These are phyloP conservation scores for Drosophila navojoa DNA, from an alignment of 1,140 invertebrate genomes.

Conservation along the genomic window DNA sequence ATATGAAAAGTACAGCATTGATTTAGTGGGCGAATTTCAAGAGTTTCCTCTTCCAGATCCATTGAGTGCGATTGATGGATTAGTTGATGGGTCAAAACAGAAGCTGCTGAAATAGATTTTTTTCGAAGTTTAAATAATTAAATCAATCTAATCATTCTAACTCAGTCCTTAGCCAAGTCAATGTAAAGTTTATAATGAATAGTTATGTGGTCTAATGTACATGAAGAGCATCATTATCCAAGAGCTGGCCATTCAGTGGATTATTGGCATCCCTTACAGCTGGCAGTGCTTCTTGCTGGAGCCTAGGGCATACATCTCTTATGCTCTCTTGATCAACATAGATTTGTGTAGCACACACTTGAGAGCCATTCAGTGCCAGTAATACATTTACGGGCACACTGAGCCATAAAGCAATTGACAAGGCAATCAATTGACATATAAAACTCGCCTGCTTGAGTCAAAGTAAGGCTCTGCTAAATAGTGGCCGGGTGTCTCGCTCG, in stretches of 20 bases:
- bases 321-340: constrained; percentile 4
- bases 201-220: too few species aligned
- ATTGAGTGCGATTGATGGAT: background rate
- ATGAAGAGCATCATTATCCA: too few species aligned
- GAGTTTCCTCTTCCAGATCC: background rate
- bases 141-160: too few species aligned
- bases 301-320: background rate
- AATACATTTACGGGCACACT: constrained; percentile 73
- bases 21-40: background rate
- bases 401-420: constrained; percentile 79
- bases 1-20: constrained; percentile 2
- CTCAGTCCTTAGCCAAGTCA: too few species aligned
- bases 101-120: background rate
- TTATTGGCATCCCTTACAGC: background rate
- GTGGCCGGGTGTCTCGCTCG: constrained; percentile 21
- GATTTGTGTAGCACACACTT: constrained; percentile 14
- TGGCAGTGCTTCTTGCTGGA: background rate
- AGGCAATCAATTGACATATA: constrained; percentile 71
- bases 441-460: constrained; percentile 66
- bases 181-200: too few species aligned
- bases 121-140: too few species aligned
- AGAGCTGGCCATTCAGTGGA: too few species aligned
- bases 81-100: background rate
- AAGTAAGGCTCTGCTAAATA: constrained; percentile 46
- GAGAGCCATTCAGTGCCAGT: constrained; percentile 27